phyloP scores from a whole-genome alignment of 2,888 invertebrate species.

The Drosophila anomalata region DNA sequence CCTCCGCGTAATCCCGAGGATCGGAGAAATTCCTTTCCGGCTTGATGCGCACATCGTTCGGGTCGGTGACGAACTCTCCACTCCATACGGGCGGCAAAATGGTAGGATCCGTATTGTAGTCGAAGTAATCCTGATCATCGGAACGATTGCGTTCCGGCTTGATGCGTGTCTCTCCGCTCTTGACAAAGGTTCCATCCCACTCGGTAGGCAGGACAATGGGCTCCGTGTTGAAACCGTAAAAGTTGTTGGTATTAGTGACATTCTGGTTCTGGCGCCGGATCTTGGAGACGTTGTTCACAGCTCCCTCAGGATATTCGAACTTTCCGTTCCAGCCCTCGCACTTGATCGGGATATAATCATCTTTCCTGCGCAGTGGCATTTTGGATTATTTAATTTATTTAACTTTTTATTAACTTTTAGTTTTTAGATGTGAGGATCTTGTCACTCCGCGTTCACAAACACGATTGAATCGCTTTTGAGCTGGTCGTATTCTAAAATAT shows the following conservation, averaged over 20 bases:
- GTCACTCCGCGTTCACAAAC: conserved; percentile 51
- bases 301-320: conserved; percentile 79
- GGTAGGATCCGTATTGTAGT: conserved; percentile 78
- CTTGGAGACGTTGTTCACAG: conserved; percentile 80
- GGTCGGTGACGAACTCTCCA: conserved; percentile 82
- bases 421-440: conserved; percentile 36
- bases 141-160: conserved; percentile 82
- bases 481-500: conserved; percentile 70
- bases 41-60: conserved; percentile 81
- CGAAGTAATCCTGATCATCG: conserved; percentile 80
- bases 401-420: background rate
- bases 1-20: conserved; percentile 82
- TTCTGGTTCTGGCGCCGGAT: conserved; percentile 82
- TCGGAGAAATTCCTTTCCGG: conserved; percentile 83
- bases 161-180: conserved; percentile 75
- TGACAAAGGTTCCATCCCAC: conserved; percentile 83
- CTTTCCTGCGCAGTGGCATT: conserved; percentile 80
- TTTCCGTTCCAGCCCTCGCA: conserved; percentile 84
- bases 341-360: conserved; percentile 83
- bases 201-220: conserved; percentile 80
- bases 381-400: background rate
- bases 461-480: conserved; percentile 55
- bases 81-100: conserved; percentile 82
- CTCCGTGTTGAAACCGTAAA: conserved; percentile 81
- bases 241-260: conserved; percentile 81